These are phyloP conservation scores for Artemisiospiza belli DNA, from an alignment of 2,113 vertebrate species.

Conservation along the genomic window DNA sequence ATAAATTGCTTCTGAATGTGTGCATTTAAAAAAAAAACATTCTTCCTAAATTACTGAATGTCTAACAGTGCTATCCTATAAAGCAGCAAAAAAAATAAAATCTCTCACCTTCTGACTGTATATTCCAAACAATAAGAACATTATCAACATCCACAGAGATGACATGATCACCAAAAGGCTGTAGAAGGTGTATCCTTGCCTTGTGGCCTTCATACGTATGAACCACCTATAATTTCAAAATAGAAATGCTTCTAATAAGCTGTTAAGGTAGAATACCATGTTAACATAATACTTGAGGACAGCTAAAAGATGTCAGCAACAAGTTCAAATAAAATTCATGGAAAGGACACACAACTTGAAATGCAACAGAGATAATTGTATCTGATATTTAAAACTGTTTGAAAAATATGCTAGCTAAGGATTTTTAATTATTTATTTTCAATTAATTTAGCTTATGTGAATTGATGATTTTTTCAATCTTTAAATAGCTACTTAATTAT, in stretches of 20 bases:
- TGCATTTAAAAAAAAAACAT: accelerated
- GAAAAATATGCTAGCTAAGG: background rate
- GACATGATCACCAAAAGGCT: conserved; percentile 92
- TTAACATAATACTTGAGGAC: background rate
- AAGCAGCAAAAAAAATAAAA: background rate
- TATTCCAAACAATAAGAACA: conserved; percentile 89
- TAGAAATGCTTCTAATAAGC: background rate
- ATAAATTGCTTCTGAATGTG: background rate
- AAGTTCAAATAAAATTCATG: background rate
- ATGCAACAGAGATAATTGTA: background rate
- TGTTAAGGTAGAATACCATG: background rate
- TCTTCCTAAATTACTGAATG: background rate
- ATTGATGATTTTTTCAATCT: background rate
- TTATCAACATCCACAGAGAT: conserved; percentile 89
- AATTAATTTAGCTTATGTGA: accelerated
- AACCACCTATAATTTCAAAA: conserved; percentile 82
- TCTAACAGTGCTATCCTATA: background rate
- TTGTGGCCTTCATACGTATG: conserved; percentile 87
- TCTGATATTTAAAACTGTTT: background rate
- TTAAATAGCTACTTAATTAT: background rate
- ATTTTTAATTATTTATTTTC: background rate
- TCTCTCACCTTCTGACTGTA: conserved; percentile 84
- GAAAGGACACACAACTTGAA: background rate
- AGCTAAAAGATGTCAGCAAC: background rate
- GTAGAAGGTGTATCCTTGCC: conserved; percentile 85